Base-by-base conservation (phyloP, 1,140 invertebrate species). In the Augochlora pura region DNA sequence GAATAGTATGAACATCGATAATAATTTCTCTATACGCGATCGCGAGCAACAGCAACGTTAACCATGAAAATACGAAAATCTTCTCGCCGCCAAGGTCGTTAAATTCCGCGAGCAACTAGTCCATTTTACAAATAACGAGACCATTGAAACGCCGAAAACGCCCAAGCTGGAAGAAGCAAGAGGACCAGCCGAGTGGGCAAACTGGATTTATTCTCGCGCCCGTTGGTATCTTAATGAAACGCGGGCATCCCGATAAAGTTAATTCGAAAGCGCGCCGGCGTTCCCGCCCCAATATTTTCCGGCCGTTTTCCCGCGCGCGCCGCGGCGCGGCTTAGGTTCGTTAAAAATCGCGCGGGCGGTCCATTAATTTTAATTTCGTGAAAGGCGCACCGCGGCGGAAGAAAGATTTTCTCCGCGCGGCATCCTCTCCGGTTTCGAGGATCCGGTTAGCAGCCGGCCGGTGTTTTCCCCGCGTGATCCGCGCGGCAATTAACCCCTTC, bases 401-500 rank as follows among this genome's bases (percentile, higher is more conserved):
- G 18, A 4, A n/a, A 57, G 67, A 46, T 54, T 72, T 18, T 25
- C n/a, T 54, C 12, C 18, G 27, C 60, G 60, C 1, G 1, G 60
- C 6, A 1, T 21, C 5, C 1, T 10, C 46, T 7, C 49, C 3
- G 25, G 46, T n/a, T 60, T 59, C 7, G n/a, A 2, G 65, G 65
- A 79, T 73, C 63, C 63, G 52, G 27, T 79, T 73, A 79, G 39
- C 65, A 79, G 39, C 65, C 46, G 52, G 32, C 32, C 60, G 32
- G 32, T 71, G 38, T 21, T 49, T n/a, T n/a, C n/a, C n/a, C n/a
- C n/a, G n/a, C n/a, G 42, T 46, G 54, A 69, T 69, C 67, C 77
- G 52, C 77, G 52, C 49, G 66, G 73, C 83, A 86, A 86, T 86
- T 86, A 86, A 86, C n/a, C n/a, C n/a, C n/a, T n/a, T n/a, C n/a